Conservation (phyloP, 1,140 invertebrate genomes). For the Zaprionus africanus region DNA sequence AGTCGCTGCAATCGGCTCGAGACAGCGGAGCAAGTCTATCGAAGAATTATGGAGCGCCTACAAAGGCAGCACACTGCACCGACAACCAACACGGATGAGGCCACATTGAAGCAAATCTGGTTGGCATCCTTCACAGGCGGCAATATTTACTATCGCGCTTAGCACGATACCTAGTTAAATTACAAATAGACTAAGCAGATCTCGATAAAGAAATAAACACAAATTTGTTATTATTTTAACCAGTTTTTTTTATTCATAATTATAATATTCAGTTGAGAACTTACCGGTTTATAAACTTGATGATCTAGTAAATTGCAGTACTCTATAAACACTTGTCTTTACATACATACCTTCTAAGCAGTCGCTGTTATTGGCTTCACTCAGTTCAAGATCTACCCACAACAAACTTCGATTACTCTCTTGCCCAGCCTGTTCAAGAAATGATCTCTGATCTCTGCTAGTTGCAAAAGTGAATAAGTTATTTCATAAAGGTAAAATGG, state of each 20-base stretch:
- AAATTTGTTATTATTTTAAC: neutral
- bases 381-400: neutral
- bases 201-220: neutral
- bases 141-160: conserved; percentile 53
- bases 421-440: neutral
- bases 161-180: conserved; percentile 6
- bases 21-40: conserved; percentile 56
- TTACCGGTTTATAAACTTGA: neutral
- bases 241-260: neutral
- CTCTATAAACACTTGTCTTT: neutral
- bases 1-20: conserved; percentile 50
- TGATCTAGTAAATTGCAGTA: neutral
- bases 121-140: conserved; percentile 62
- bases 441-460: neutral
- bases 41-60: conserved; percentile 46
- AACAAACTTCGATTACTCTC: neutral
- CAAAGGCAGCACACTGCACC: neutral
- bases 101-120: conserved; percentile 57
- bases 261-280: neutral
- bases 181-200: neutral
- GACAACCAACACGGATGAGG: neutral
- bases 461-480: conserved; percentile 31
- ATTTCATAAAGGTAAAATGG: conserved; percentile 18
- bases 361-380: too few relatives aligned
- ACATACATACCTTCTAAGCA: neutral